These are phyloP conservation scores for Gryon sp. DNA, from an alignment of 1,140 invertebrate species.

Conservation along the genomic window DNA sequence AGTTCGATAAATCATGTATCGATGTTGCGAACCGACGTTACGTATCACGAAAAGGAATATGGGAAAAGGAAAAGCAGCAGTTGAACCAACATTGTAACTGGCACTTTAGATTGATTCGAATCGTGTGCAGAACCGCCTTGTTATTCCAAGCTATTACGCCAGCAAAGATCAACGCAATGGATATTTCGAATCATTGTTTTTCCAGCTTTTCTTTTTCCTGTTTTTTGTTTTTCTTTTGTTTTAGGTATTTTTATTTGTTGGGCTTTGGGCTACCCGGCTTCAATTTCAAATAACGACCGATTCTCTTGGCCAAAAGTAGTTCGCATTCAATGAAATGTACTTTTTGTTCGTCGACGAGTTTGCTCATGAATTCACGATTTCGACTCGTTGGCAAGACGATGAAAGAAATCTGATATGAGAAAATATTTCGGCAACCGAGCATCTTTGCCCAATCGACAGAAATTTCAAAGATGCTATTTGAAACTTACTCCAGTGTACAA, in stretches of 20 bases:
- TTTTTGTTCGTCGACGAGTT: background rate
- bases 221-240: background rate
- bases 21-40: constrained; percentile 19
- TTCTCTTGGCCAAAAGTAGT: constrained; percentile 61
- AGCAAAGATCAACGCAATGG: constrained; percentile 5
- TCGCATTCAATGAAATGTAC: constrained; percentile 57
- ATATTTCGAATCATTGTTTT: constrained; percentile 24
- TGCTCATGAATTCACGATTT: background rate
- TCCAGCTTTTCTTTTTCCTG: background rate
- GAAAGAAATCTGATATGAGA: constrained; percentile 17
- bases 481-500: too few relatives aligned
- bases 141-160: constrained; percentile 61
- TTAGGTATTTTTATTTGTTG: too few relatives aligned
- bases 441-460: background rate
- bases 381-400: background rate
- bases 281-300: constrained; percentile 40
- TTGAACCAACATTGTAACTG: constrained; percentile 57
- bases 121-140: constrained; percentile 61
- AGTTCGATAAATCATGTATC: constrained; percentile 37
- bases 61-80: constrained; percentile 42
- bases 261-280: constrained; percentile 34
- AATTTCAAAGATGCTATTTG: too few relatives aligned
- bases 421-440: constrained; percentile 6
- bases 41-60: constrained; percentile 25
- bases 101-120: constrained; percentile 66